Base-by-base conservation (phyloP, 2,888 invertebrate species). In the Eumacrocentrus americanus region DNA sequence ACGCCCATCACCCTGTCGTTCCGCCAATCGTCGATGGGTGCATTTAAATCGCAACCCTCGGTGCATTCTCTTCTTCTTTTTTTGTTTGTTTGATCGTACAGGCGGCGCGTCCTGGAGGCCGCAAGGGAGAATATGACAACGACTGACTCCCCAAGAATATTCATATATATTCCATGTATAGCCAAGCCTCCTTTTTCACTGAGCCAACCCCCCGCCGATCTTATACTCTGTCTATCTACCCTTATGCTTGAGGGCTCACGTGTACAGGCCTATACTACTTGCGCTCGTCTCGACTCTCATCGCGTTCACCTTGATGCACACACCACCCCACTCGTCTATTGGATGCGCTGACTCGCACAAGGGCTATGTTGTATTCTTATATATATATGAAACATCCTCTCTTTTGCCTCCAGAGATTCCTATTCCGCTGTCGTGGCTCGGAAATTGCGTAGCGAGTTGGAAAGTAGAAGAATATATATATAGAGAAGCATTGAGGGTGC, bases 1-100 rank as follows among this genome's bases (percentile, higher is more conserved):
- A 79, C 80, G 80, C 80, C 80, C 66, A 79, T 71, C 75, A 77
- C 75, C 80, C 80, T 72, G 64, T 52, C 42, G 46, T 61, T 55
- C 66, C 71, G n/a, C 80, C 78, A 80, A 80, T 80, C 71, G 67
- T 66, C 60, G 68, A 58, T 62, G 65, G 71, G 69, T 80, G 79
- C 79, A 80, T 79, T 76, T 73, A 70, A 78, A 78, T 77, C 72
- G 74, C 76, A 74, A 75, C 74, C 76, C 74, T 67, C 72, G 72
- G 61, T 78, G 78, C 78, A 78, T 77, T 76, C 76, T 77, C 71
- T n/a, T n/a, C n/a, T n/a, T n/a, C n/a, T n/a, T n/a, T n/a, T n/a
- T n/a, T n/a, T n/a, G n/a, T n/a, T n/a, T n/a, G n/a, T n/a, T n/a
- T n/a, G n/a, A n/a, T n/a, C n/a, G n/a, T n/a, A n/a, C n/a, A n/a